A percentile compares a stretch with the other conserved stretches of the same genome.
Conservation (phyloP, 30 jellyfish, hydroid and myxozoan species). For the Pseudorhiza aurosa region DNA sequence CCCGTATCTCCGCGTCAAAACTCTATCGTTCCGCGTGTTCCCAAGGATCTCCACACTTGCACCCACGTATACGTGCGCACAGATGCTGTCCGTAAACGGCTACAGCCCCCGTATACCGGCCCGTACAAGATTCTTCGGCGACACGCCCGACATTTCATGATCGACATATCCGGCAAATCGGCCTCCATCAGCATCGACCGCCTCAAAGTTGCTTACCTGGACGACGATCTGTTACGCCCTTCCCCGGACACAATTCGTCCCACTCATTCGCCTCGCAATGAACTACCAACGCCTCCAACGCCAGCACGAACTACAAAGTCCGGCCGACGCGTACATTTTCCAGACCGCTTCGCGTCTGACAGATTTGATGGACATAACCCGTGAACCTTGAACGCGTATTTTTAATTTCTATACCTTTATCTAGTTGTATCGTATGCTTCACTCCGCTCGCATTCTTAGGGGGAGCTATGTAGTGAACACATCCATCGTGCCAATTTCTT, state of each 20-base stretch:
- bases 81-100: slow-evolving; percentile 60
- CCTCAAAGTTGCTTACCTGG: slow-evolving; percentile 63
- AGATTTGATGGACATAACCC: too few species aligned
- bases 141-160: neutral
- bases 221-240: slow-evolving; percentile 13
- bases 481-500: too few species aligned
- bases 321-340: slow-evolving; percentile 36
- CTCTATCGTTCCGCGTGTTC: neutral
- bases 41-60: slow-evolving; percentile 8
- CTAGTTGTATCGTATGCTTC: too few species aligned
- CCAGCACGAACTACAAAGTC: slow-evolving; percentile 47
- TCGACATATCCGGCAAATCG: slow-evolving; percentile 6
- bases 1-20: slow-evolving; percentile 19
- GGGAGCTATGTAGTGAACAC: too few species aligned
- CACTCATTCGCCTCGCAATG: neutral
- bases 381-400: too few species aligned
- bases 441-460: too few species aligned
- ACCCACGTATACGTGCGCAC: slow-evolving; percentile 50
- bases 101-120: slow-evolving; percentile 58
- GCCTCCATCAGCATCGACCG: slow-evolving; percentile 44
- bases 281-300: neutral
- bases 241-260: slow-evolving; percentile 20
- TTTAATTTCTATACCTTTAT: too few species aligned
- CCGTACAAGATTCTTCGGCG: slow-evolving; percentile 39
- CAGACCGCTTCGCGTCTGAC: slow-evolving; percentile 33